Evolutionary conservation across 2,797 vertebrate genomes (phyloP).

Genomic region (Varecia variegata): DNA sequence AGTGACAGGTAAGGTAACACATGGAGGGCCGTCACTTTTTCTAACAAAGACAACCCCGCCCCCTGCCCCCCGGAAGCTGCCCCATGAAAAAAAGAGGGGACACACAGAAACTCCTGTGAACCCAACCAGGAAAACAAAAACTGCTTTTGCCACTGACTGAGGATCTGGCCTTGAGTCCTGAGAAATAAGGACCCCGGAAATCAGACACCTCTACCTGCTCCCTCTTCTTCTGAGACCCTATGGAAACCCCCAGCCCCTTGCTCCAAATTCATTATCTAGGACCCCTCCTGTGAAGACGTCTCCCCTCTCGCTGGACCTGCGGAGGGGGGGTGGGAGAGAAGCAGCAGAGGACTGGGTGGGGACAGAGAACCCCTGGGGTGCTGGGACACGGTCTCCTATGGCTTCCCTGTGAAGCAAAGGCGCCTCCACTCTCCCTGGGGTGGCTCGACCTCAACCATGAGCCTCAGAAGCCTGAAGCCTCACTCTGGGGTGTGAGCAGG

Average conservation of each 20-base stretch:
- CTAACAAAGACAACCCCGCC: neutral
- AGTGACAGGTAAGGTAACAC: rapidly evolving
- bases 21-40: neutral
- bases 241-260: neutral
- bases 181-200: neutral
- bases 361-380: neutral
- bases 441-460: neutral
- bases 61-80: neutral
- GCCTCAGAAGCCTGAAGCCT: neutral
- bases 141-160: neutral
- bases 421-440: neutral
- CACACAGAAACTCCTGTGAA: neutral
- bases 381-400: rapidly evolving
- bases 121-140: neutral
- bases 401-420: neutral
- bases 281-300: neutral
- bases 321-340: no score
- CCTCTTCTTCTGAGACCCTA: neutral
- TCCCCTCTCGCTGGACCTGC: neutral
- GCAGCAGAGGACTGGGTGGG: neutral
- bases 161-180: neutral
- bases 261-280: neutral
- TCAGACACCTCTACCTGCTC: neutral
- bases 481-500: neutral
- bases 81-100: neutral